Base-by-base conservation (phyloP, 2,888 invertebrate genomes). In the Aricia artaxerxes region DNA sequence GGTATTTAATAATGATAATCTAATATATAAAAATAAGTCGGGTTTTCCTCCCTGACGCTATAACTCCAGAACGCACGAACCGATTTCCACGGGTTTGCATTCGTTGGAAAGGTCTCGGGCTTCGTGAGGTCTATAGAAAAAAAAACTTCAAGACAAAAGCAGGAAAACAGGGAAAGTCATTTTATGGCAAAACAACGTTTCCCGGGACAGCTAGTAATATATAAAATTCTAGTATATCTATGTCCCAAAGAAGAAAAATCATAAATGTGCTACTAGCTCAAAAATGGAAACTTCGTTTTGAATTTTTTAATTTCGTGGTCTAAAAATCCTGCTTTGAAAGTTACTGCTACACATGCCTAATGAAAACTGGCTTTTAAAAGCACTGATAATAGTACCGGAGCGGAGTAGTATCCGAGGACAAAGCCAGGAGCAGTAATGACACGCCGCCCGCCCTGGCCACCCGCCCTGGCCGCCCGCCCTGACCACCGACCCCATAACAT, bases 391-490 rank as follows among this genome's bases (percentile, higher is more conserved):
- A 69, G 35, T 69, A 69, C 69, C 35, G 35, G 69, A 35, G 69
- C 35, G 35, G 35, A 69, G 69, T n/a, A n/a, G n/a, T n/a, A n/a
- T n/a, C 35, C 69, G 69, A 69, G 69, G 35, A 69, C 69, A 69
- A 69, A 69, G 35, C 64, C 31, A 31, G 61, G 61, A 61, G 61
- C 61, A 61, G 64, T 31, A 35, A 35, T 35, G 13, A 69, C 69
- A 69, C 35, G 35, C 69, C 69, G 35, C 69, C 69, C 69, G 69
- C 31, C 61, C 61, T 4, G n/a, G 35, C 69, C 69, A 5, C 69
- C 69, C 69, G 69, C 49, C 53, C n/a, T 60, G 9, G 31, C 64
- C 64, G 31, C 24, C 31, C 64, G 64, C 31, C 24, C 64, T 64
- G 69, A 69, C 69, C 69, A 24, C 69, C 69, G 35, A 69, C 69